These are phyloP conservation scores for Sebastes schlegelii DNA, from an alignment of 2,113 vertebrate species.

Conservation along the genomic window DNA sequence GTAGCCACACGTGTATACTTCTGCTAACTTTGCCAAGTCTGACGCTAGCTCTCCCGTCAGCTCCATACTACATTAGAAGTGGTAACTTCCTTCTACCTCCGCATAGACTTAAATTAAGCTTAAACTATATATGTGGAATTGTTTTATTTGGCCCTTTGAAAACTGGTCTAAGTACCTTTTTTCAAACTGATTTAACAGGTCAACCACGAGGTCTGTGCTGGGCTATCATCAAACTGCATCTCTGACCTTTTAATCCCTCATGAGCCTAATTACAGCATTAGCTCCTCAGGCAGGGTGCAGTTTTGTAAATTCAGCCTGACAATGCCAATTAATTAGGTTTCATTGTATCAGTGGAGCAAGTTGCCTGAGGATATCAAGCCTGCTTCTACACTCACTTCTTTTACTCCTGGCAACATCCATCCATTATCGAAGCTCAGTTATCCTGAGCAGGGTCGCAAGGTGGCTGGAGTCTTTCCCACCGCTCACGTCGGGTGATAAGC, in stretches of 20 bases:
- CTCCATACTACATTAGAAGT: too few species aligned
- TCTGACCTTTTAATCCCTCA: slow-evolving; percentile 39
- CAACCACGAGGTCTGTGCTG: background rate
- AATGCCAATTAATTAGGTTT: slow-evolving; percentile 54
- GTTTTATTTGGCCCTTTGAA: background rate
- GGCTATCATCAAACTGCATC: background rate
- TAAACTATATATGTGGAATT: background rate
- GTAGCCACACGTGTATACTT: too few species aligned
- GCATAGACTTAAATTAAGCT: too few species aligned
- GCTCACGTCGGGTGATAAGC: background rate
- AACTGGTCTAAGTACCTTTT: too few species aligned
- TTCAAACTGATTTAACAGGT: background rate
- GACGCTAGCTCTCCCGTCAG: too few species aligned
- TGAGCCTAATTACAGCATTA: slow-evolving; percentile 36
- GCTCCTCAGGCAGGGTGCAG: slow-evolving; percentile 10
- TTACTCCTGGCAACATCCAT: slow-evolving; percentile 42
- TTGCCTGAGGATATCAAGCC: slow-evolving; percentile 34
- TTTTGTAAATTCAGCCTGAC: slow-evolving; percentile 47
- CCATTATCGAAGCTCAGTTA: slow-evolving; percentile 33
- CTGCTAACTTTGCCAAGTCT: too few species aligned
- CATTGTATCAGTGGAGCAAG: slow-evolving; percentile 30
- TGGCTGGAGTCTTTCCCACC: background rate
- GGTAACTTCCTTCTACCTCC: too few species aligned
- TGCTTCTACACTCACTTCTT: slow-evolving; percentile 13
- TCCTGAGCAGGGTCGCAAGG: background rate